Conservation (phyloP, 2,797 vertebrate genomes). For the Enteromius thamalakanensis region DNA sequence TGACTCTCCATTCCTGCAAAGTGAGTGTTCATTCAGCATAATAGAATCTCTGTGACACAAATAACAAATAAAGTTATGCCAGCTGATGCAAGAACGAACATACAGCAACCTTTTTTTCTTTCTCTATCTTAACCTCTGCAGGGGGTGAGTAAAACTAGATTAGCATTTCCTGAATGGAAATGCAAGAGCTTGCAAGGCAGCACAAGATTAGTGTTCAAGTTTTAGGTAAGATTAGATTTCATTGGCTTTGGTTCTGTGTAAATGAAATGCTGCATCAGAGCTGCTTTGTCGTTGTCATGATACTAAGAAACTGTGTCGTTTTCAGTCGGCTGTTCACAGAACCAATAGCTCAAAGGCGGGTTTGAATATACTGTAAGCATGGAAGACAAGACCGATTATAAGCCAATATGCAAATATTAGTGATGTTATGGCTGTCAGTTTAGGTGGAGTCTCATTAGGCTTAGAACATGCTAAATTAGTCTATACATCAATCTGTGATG, state of each 20-base stretch:
- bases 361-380: constrained; percentile 13
- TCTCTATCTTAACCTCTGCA: background rate
- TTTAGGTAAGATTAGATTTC: constrained; percentile 14
- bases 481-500: background rate
- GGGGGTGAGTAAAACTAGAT: background rate
- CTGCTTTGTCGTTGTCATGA: background rate
- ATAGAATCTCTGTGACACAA: constrained; percentile 43
- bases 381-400: background rate
- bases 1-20: constrained; percentile 48
- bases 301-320: constrained; percentile 15
- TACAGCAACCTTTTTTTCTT: background rate
- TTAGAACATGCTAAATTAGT: background rate
- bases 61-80: constrained; percentile 51
- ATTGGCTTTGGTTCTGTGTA: constrained; percentile 10
- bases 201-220: background rate
- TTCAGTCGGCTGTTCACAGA: background rate
- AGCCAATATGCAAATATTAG: background rate
- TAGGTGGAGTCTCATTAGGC: background rate
- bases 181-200: background rate
- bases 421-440: background rate
- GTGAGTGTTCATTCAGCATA: constrained; percentile 42
- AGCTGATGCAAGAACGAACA: constrained; percentile 30
- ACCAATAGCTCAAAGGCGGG: background rate
- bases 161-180: background rate
- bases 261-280: constrained; percentile 21